These are phyloP conservation scores for Euplagia quadripunctaria DNA, from an alignment of 2,888 invertebrate species.

Conservation along the genomic window DNA sequence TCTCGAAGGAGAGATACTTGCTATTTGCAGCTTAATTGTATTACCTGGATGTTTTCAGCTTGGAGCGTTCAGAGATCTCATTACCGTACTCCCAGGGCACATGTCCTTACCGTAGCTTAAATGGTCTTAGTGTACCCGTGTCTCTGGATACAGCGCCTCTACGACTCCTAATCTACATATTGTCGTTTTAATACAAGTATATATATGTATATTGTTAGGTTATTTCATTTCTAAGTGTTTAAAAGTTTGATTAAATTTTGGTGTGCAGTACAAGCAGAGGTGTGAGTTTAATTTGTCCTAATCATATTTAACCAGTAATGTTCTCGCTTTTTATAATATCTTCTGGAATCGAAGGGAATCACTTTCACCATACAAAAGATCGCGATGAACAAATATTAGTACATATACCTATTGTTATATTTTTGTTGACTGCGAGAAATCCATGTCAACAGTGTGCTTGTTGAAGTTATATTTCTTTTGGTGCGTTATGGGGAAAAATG, in stretches of 20 bases:
- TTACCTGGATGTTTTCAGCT: constrained; percentile 21
- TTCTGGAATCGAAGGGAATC: too few relatives aligned
- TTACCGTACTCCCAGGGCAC: constrained; percentile 29
- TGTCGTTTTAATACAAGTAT: constrained; percentile 37
- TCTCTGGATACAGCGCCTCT: constrained; percentile 22
- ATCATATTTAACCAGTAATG: neutral
- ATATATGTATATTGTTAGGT: constrained; percentile 33
- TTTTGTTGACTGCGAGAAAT: too few relatives aligned
- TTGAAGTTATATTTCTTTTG: too few relatives aligned
- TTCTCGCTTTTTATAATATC: too few relatives aligned
- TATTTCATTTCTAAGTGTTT: constrained; percentile 23
- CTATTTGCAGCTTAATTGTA: constrained; percentile 31
- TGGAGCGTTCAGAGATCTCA: constrained; percentile 29
- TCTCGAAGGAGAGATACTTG: constrained; percentile 19
- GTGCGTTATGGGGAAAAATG: too few relatives aligned
- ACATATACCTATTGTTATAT: too few relatives aligned
- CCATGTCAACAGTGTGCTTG: too few relatives aligned
- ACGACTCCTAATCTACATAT: constrained; percentile 45
- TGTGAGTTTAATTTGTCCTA: neutral
- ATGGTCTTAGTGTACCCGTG: constrained; percentile 18
- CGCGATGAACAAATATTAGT: too few relatives aligned
- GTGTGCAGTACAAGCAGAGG: neutral
- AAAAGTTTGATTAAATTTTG: constrained; percentile 28
- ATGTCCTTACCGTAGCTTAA: constrained; percentile 29
- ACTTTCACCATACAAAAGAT: too few relatives aligned